Percentiles rank a stretch among this genome's conserved stretches.
Conservation (phyloP, 2,888 invertebrate genomes). For the Isoperla grammatica region DNA sequence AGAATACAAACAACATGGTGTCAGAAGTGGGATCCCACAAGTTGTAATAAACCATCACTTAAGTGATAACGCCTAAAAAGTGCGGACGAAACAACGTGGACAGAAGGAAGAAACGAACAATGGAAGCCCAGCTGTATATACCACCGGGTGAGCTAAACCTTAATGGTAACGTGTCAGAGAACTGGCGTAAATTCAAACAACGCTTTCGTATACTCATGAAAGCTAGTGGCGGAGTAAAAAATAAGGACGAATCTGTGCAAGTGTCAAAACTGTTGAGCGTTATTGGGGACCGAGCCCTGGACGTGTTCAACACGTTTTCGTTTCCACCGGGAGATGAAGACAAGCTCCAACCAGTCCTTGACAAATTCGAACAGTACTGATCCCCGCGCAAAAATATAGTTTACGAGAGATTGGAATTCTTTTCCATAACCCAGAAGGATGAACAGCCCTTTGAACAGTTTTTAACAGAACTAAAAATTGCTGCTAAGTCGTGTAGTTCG, state of each 20-base stretch:
- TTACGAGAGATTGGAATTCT: neutral
- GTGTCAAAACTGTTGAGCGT: neutral
- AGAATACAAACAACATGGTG: too few species aligned
- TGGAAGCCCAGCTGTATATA: too few species aligned
- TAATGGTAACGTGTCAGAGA: neutral
- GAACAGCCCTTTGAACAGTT: neutral
- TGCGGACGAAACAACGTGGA: too few species aligned
- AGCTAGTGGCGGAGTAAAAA: neutral
- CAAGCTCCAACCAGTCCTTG: neutral
- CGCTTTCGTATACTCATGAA: neutral
- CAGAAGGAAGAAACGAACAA: too few species aligned
- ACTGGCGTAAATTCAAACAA: neutral
- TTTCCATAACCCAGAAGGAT: neutral
- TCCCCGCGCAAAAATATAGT: neutral
- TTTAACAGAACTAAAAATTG: neutral
- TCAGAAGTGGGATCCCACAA: too few species aligned
- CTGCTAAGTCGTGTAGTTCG: neutral
- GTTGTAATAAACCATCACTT: too few species aligned
- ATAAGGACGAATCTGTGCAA: neutral
- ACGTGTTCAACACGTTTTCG: neutral
- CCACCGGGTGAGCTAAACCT: too few species aligned
- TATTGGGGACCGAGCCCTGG: neutral
- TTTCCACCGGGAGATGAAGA: neutral
- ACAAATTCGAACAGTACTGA: neutral
- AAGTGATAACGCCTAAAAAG: too few species aligned